phyloP scores from a whole-genome alignment of 2,888 invertebrate genomes.

The Pachydiplax longipennis region DNA sequence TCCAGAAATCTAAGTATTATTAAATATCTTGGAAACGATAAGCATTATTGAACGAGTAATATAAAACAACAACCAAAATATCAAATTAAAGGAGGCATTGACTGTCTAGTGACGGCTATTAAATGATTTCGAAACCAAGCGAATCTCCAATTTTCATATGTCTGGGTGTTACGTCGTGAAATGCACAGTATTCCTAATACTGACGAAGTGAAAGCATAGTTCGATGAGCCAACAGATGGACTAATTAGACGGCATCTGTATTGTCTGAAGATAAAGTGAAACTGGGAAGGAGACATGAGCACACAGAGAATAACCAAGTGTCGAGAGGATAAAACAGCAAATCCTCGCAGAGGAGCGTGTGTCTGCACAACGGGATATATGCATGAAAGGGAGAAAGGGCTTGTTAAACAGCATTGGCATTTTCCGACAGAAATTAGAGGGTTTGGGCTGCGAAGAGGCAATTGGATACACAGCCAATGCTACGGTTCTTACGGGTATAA shows the following conservation, averaged over 20 bases:
- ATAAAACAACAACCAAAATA: too few relatives aligned
- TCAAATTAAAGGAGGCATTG: too few relatives aligned
- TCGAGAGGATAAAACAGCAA: not conserved
- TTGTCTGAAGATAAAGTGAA: not conserved
- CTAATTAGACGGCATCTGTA: not conserved
- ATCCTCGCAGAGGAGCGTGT: not conserved
- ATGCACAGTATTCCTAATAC: too few relatives aligned
- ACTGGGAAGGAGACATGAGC: not conserved
- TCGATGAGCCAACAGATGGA: not conserved
- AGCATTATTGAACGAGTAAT: too few relatives aligned
- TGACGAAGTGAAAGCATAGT: too few relatives aligned
- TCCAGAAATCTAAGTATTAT: too few relatives aligned
- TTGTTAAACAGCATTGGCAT: conserved; percentile 19
- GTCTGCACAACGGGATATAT: not conserved
- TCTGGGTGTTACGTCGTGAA: too few relatives aligned
- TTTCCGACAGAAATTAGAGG: not conserved
- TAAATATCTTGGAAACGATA: too few relatives aligned
- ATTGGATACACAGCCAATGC: not conserved
- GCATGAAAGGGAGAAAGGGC: not conserved
- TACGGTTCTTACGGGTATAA: too few relatives aligned
- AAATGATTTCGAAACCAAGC: too few relatives aligned
- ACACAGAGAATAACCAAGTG: not conserved
- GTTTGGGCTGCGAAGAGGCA: not conserved
- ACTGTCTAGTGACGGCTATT: too few relatives aligned
- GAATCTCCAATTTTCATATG: too few relatives aligned